These are phyloP conservation scores for Tiliacea aurago DNA, from an alignment of 2,888 invertebrate genomes.

Conservation along the genomic window DNA sequence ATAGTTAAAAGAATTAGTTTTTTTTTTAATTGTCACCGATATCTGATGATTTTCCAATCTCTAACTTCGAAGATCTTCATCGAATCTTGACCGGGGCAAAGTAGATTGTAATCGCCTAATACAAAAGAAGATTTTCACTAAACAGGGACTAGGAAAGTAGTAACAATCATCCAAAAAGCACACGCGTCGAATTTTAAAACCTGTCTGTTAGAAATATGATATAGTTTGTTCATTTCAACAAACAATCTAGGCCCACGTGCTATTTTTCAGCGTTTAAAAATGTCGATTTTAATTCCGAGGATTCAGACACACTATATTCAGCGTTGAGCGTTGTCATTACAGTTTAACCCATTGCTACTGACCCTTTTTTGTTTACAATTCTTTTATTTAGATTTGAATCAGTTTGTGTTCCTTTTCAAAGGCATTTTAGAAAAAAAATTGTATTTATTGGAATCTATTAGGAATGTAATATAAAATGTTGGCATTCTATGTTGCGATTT, in stretches of 20 bases:
- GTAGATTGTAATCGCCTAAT: background rate
- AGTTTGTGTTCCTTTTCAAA: conserved; percentile 20
- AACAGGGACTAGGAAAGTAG: background rate
- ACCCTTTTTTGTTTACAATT: conserved; percentile 27
- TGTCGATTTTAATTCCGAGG: background rate
- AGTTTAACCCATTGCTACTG: background rate
- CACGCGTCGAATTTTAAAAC: background rate
- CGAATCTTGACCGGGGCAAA: background rate
- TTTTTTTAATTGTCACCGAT: no score
- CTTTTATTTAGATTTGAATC: conserved; percentile 31
- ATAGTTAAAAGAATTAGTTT: background rate
- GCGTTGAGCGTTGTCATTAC: background rate
- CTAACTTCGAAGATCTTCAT: background rate
- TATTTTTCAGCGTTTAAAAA: background rate
- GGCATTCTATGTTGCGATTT: background rate
- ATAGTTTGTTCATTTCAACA: background rate
- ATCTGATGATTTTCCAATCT: no score
- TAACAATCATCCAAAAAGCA: background rate
- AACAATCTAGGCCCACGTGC: background rate
- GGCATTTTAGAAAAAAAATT: conserved; percentile 38
- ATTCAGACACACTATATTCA: background rate
- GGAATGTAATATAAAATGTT: conserved; percentile 1
- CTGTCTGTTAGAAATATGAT: background rate
- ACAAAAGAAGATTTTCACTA: background rate
- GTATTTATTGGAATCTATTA: background rate